These are phyloP conservation scores for Calliphora vomitoria DNA, from an alignment of 2,888 invertebrate species.

Conservation along the genomic window DNA sequence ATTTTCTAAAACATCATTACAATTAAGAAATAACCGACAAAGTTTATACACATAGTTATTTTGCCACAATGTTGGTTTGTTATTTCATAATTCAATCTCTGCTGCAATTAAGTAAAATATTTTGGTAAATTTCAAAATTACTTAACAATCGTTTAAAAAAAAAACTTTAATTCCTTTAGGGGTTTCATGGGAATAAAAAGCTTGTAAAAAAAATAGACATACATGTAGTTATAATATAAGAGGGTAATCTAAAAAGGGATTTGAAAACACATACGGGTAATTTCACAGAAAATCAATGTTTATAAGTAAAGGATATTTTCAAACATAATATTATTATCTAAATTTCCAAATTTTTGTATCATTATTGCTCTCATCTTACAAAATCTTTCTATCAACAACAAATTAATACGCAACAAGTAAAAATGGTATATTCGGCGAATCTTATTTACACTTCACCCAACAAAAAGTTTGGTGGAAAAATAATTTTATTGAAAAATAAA, in stretches of 20 bases:
- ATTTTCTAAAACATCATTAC: not conserved
- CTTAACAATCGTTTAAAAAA: not conserved
- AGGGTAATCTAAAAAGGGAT: not conserved
- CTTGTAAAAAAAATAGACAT: not conserved
- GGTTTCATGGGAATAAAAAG: not conserved
- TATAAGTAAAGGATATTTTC: too few species aligned
- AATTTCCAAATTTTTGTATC: too few species aligned
- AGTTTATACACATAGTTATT: not conserved
- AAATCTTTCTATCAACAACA: too few species aligned
- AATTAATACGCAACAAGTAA: too few species aligned
- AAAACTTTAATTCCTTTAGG: not conserved
- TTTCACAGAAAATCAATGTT: not conserved
- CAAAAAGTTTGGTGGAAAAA: too few species aligned
- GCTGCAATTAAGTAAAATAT: not conserved
- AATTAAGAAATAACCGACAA: not conserved
- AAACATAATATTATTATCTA: too few species aligned
- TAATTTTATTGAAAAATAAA: too few species aligned
- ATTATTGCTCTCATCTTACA: too few species aligned
- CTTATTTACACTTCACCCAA: too few species aligned
- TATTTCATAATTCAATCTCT: not conserved
- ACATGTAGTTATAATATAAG: not conserved
- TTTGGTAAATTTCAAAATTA: not conserved
- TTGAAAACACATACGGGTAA: not conserved
- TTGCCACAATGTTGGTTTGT: conserved; percentile 3
- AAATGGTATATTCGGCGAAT: too few species aligned